Evolutionary conservation across 1,140 invertebrate species (phyloP).

Genomic region (Dreissena polymorpha): DNA sequence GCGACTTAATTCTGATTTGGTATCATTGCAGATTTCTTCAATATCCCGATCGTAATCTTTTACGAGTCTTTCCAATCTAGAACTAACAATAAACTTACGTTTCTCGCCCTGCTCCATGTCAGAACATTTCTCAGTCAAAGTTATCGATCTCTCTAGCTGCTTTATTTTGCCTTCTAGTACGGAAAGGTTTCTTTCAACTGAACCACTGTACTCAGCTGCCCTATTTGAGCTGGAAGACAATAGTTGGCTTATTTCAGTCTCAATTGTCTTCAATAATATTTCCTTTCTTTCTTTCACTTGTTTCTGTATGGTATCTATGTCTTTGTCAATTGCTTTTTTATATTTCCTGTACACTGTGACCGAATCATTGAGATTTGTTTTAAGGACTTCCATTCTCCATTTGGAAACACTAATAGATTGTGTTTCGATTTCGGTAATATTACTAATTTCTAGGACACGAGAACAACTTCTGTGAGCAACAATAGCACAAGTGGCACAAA

Average conservation of each 20-base stretch:
- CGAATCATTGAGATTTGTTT: neutral
- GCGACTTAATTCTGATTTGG: neutral
- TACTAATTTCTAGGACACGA: neutral
- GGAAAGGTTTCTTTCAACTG: neutral
- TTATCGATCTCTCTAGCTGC: neutral
- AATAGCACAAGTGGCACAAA: constrained; percentile 34
- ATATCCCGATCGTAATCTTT: too few species aligned
- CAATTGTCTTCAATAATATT: neutral
- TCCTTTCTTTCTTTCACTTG: neutral
- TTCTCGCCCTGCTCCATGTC: too few species aligned
- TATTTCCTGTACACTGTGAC: neutral
- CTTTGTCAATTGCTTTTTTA: neutral
- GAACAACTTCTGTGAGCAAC: constrained; percentile 11
- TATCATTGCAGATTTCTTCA: too few species aligned
- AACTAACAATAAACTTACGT: too few species aligned
- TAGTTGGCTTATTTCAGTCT: neutral
- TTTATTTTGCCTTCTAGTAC: neutral
- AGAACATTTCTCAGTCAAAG: neutral
- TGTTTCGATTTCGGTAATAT: neutral
- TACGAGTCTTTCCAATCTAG: too few species aligned
- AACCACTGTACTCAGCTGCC: neutral
- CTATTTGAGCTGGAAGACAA: neutral
- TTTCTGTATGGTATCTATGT: neutral
- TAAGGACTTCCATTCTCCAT: neutral
- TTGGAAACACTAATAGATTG: neutral